Percentiles rank a stretch among this genome's conserved stretches.
Evolutionary conservation across 2,797 vertebrate species (phyloP).

Genomic region (Tiaroga cobitis): DNA sequence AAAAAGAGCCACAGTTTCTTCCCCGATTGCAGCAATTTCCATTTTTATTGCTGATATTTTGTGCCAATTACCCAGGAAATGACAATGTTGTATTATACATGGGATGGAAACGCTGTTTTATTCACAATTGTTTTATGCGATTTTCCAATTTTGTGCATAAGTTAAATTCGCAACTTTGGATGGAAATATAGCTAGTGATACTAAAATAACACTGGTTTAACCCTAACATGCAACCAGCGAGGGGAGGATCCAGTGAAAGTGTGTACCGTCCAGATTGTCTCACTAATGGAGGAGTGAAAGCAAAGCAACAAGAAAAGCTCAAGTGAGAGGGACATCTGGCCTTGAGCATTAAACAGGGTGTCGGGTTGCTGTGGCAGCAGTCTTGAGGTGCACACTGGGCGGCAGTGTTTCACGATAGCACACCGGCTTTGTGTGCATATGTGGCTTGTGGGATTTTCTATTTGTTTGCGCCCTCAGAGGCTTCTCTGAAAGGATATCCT

Average conservation of each 20-base stretch:
- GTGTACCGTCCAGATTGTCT: background rate
- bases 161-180: no score
- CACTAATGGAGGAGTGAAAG: slow-evolving; percentile 16
- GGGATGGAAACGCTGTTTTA: no score
- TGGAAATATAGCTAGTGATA: background rate
- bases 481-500: slow-evolving; percentile 43
- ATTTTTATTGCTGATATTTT: no score
- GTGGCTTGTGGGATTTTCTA: background rate
- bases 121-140: no score
- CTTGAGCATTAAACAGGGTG: slow-evolving; percentile 26
- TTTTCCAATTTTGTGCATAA: no score
- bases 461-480: background rate
- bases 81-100: no score
- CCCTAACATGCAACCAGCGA: background rate
- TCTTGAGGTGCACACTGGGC: slow-evolving; percentile 12
- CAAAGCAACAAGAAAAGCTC: background rate
- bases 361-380: slow-evolving; percentile 32
- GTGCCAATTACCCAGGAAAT: no score
- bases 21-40: no score
- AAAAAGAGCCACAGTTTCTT: no score
- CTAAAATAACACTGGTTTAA: background rate
- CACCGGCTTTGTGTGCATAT: slow-evolving; percentile 24
- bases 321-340: slow-evolving; percentile 39
- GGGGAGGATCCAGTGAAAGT: background rate
- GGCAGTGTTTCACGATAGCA: background rate